Percentiles rank a stretch among this genome's conserved stretches.
Conservation (phyloP, 2,113 vertebrate species). For the Myrmophylax atrothorax region DNA sequence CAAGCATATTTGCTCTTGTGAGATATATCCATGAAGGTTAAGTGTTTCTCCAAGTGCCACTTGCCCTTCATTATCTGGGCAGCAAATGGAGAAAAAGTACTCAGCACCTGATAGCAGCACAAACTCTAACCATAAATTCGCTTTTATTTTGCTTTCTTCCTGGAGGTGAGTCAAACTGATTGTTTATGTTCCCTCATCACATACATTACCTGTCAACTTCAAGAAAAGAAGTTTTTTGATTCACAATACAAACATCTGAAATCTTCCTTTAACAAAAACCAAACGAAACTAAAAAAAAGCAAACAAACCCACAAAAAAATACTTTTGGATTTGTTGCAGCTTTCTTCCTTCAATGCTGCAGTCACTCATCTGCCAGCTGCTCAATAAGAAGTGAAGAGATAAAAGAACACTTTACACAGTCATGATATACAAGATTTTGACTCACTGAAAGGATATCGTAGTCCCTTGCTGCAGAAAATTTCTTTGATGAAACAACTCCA, state of each 20-base stretch:
- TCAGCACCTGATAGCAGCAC: not conserved
- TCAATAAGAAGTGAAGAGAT: not conserved
- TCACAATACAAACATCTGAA: not conserved
- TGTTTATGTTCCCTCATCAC: not conserved
- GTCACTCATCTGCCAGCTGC: not conserved
- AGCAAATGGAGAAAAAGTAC: slow-evolving; percentile 28
- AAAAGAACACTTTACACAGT: not conserved
- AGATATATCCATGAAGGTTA: slow-evolving; percentile 23
- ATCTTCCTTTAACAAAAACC: not conserved
- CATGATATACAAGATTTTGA: not conserved
- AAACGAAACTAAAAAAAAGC: not conserved
- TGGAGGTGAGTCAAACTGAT: not conserved
- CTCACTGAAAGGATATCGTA: slow-evolving; percentile 98
- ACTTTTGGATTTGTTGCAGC: not conserved
- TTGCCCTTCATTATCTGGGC: slow-evolving; percentile 36
- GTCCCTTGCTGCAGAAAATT: slow-evolving; percentile 89
- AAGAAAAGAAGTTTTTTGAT: not conserved
- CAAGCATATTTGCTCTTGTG: not conserved
- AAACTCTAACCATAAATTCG: slow-evolving; percentile 2
- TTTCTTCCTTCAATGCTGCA: not conserved
- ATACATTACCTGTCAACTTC: not conserved
- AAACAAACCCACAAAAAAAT: not conserved
- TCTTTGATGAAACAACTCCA: slow-evolving; percentile 93
- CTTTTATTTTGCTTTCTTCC: slow-evolving; percentile 11
- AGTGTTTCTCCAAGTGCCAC: slow-evolving; percentile 36